Percentiles rank a stretch among this genome's conserved stretches.
Conservation (phyloP, 2,888 invertebrate genomes). For the Pterostichus niger region DNA sequence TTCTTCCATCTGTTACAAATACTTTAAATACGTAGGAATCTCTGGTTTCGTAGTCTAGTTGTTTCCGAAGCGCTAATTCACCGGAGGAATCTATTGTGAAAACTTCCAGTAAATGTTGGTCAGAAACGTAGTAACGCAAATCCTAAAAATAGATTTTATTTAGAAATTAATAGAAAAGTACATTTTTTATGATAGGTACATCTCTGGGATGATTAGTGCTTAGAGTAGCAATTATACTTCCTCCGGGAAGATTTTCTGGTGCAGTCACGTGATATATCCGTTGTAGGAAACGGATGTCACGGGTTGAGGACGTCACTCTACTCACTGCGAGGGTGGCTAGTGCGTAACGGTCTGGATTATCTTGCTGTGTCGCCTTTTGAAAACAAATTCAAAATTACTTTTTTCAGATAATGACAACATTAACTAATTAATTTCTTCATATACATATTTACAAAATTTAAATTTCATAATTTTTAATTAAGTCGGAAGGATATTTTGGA, state of each 20-base stretch:
- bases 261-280: conserved; percentile 85
- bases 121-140: conserved; percentile 87
- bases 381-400: not conserved
- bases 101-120: conserved; percentile 85
- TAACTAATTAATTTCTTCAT: too few relatives aligned
- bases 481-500: too few relatives aligned
- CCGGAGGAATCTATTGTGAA: conserved; percentile 90
- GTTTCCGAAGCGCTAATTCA: conserved; percentile 86
- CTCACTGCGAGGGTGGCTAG: conserved; percentile 88
- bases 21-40: conserved; percentile 88
- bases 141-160: conserved; percentile 76
- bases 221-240: conserved; percentile 85
- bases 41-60: conserved; percentile 88
- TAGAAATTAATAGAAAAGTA: not conserved
- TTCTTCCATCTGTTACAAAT: conserved; percentile 88
- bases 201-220: conserved; percentile 83
- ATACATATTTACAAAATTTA: too few relatives aligned
- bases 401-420: not conserved
- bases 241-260: conserved; percentile 87
- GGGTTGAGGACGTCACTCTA: conserved; percentile 75
- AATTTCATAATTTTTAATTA: too few relatives aligned
- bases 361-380: conserved; percentile 86
- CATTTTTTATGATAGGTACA: conserved; percentile 70
- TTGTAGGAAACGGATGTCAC: conserved; percentile 84
- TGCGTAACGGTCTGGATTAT: conserved; percentile 93